These are phyloP conservation scores for Apocrypta bakeri DNA, from an alignment of 1,140 invertebrate genomes.

Conservation along the genomic window DNA sequence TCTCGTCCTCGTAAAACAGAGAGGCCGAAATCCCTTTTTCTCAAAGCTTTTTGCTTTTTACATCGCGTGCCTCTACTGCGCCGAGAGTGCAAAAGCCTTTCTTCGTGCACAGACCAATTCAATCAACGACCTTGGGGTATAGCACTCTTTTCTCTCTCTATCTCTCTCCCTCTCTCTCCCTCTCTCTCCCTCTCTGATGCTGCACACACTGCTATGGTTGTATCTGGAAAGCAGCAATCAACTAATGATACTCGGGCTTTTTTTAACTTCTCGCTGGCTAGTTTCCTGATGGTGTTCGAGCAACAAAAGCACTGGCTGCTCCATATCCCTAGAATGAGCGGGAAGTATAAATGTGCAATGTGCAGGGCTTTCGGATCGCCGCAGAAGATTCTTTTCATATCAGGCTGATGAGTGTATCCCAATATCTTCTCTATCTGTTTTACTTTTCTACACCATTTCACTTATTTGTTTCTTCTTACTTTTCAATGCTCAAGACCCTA, in stretches of 20 bases:
- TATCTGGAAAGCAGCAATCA: slow-evolving; percentile 28
- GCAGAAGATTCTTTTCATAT: slow-evolving; percentile 12
- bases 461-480: neutral
- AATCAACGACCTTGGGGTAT: slow-evolving; percentile 36
- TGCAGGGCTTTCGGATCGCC: neutral
- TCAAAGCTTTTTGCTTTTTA: slow-evolving; percentile 19
- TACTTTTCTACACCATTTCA: no score
- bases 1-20: slow-evolving; percentile 3
- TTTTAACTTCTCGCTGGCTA: slow-evolving; percentile 31
- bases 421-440: neutral
- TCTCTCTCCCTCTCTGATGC: neutral
- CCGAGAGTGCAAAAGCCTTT: slow-evolving; percentile 36
- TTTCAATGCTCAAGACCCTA: neutral
- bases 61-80: neutral
- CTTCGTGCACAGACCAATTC: slow-evolving; percentile 23
- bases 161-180: neutral
- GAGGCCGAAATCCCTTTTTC: slow-evolving; percentile 11
- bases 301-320: slow-evolving; percentile 7
- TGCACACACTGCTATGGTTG: neutral
- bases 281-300: slow-evolving; percentile 13
- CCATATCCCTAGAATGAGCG: neutral
- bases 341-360: neutral
- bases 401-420: slow-evolving; percentile 34
- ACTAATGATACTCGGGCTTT: slow-evolving; percentile 44
- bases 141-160: neutral